Evolutionary conservation across 2,888 invertebrate genomes (phyloP).

Genomic region (Tenthredo amoena): DNA sequence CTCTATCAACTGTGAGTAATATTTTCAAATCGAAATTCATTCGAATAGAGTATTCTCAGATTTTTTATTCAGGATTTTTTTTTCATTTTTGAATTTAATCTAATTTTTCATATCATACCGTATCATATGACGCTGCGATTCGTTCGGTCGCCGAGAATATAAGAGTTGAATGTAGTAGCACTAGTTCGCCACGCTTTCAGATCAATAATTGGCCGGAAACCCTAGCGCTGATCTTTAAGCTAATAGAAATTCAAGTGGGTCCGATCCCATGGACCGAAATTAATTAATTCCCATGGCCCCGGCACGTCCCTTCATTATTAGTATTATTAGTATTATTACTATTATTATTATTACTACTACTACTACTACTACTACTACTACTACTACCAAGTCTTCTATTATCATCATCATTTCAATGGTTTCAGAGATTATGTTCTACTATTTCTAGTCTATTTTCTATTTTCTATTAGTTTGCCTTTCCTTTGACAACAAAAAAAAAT

Average conservation of each 20-base stretch:
- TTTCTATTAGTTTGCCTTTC: too few species aligned
- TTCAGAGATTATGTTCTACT: too few species aligned
- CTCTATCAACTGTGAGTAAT: slow-evolving; percentile 89
- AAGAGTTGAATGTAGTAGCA: neutral
- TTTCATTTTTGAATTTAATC: neutral
- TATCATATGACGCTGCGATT: neutral
- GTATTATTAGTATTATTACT: too few species aligned
- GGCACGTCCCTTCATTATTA: neutral
- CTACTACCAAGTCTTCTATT: too few species aligned
- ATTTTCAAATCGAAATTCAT: slow-evolving; percentile 10
- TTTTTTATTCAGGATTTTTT: neutral
- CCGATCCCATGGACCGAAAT: neutral
- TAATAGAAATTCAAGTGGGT: neutral
- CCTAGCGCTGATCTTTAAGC: slow-evolving; percentile 5
- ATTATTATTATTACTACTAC: too few species aligned
- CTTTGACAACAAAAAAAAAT: too few species aligned
- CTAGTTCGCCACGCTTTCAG: neutral
- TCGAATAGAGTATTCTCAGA: slow-evolving; percentile 24
- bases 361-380: too few species aligned
- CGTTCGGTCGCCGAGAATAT: neutral
- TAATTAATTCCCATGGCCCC: neutral
- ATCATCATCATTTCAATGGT: too few species aligned
- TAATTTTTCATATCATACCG: neutral
- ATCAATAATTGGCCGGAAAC: slow-evolving; percentile 27
- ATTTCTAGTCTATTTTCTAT: too few species aligned